A percentile compares a stretch with the other conserved stretches of the same genome.
Conservation (phyloP, 2,113 vertebrate genomes). For the Pagrus major region DNA sequence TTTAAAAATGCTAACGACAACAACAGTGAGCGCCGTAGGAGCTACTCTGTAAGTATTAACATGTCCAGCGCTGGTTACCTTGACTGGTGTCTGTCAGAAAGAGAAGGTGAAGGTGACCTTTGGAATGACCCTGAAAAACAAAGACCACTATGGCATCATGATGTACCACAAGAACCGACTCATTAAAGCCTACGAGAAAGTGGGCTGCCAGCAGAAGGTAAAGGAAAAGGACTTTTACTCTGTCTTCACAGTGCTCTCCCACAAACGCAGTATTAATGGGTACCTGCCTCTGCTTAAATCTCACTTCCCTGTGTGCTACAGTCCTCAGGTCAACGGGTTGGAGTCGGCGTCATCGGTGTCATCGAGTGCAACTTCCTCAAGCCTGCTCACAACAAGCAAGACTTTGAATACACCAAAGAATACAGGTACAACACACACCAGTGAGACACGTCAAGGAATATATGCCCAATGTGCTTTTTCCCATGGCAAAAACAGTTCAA, state of each 20-base stretch:
- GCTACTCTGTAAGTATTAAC: no score
- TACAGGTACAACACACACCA: constrained; percentile 78
- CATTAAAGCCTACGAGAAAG: constrained; percentile 88
- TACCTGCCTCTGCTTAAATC: neutral
- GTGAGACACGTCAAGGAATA: no score
- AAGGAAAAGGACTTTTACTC: neutral
- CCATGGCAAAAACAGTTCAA: neutral
- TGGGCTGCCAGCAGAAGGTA: constrained; percentile 89
- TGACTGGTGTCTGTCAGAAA: constrained; percentile 81
- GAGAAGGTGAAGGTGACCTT: constrained; percentile 89
- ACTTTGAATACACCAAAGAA: constrained; percentile 90
- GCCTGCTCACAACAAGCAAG: constrained; percentile 88
- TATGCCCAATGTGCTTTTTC: neutral
- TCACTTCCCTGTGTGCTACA: constrained; percentile 42
- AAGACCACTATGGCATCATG: constrained; percentile 86
- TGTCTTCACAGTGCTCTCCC: neutral
- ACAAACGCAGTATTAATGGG: neutral
- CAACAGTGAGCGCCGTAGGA: no score
- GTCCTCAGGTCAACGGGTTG: constrained; percentile 81
- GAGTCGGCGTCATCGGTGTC: constrained; percentile 86
- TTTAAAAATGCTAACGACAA: no score
- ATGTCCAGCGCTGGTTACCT: constrained; percentile 43
- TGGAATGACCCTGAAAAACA: constrained; percentile 87
- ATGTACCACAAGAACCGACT: constrained; percentile 91
- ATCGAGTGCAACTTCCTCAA: constrained; percentile 90